Evolutionary conservation across 2,888 invertebrate species (phyloP).

Genomic region (Andrena dorsata): DNA sequence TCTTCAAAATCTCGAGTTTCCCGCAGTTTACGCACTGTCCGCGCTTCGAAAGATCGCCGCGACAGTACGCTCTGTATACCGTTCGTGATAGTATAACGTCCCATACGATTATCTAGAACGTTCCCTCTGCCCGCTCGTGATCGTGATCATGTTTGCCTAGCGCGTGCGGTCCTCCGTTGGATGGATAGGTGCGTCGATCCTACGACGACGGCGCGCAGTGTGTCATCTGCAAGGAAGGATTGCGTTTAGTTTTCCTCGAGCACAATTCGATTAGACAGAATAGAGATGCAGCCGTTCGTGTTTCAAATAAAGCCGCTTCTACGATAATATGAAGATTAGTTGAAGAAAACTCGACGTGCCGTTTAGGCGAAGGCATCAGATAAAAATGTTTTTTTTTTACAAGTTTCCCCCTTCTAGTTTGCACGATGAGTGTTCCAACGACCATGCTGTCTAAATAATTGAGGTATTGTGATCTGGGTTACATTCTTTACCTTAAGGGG

Average conservation of each 20-base stretch:
- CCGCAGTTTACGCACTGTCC: conserved; percentile 1
- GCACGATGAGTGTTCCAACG: too few species aligned
- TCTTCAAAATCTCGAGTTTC: neutral
- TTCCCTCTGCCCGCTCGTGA: conserved; percentile 14
- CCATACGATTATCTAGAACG: neutral
- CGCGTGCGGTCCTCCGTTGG: conserved; percentile 28
- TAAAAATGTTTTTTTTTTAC: too few species aligned
- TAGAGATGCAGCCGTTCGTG: conserved; percentile 42
- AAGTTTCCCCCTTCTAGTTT: too few species aligned
- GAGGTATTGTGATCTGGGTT: too few species aligned
- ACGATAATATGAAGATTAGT: too few species aligned
- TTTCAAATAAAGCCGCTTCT: neutral
- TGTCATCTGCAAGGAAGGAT: conserved; percentile 69
- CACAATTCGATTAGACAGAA: neutral
- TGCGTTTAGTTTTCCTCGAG: conserved; percentile 37
- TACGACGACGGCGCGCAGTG: conserved; percentile 65
- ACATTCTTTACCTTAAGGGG: too few species aligned
- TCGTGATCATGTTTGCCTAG: conserved; percentile 29
- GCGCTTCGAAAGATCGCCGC: neutral
- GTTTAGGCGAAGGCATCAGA: too few species aligned
- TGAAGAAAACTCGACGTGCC: too few species aligned
- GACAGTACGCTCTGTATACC: too few species aligned
- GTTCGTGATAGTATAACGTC: neutral
- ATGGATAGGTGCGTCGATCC: conserved; percentile 53
- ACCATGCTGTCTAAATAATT: too few species aligned